Evolutionary conservation across 1,140 invertebrate species (phyloP).

Genomic region (Rhizoglyphus robini): DNA sequence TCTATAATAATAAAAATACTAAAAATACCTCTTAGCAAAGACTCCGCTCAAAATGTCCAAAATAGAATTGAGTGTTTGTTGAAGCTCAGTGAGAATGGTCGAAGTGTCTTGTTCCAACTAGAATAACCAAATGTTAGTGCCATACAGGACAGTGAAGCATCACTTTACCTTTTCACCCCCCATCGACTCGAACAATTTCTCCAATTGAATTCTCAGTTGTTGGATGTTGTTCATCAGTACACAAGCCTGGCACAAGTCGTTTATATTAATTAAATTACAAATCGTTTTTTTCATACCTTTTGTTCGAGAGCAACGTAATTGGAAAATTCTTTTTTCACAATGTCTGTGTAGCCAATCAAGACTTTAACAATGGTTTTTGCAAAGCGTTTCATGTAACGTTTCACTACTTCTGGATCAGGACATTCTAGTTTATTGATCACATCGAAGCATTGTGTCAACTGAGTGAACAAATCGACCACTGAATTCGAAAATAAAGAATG

Average conservation of each 20-base stretch:
- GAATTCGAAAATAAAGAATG: slow-evolving; percentile 43
- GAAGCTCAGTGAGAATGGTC: slow-evolving; percentile 88
- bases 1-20: slow-evolving; percentile 35
- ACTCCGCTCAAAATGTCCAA: slow-evolving; percentile 85
- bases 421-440: slow-evolving; percentile 42
- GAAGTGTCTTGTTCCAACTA: slow-evolving; percentile 83
- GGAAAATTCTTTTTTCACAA: background rate
- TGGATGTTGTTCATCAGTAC: slow-evolving; percentile 16
- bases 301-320: background rate
- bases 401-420: slow-evolving; percentile 36
- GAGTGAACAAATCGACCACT: slow-evolving; percentile 45
- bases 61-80: slow-evolving; percentile 80
- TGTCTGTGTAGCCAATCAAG: slow-evolving; percentile 11
- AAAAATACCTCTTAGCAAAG: slow-evolving; percentile 71
- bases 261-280: background rate
- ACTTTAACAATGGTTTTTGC: slow-evolving; percentile 28
- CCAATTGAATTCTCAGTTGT: slow-evolving; percentile 13
- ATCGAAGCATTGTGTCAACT: slow-evolving; percentile 44
- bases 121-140: background rate
- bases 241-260: slow-evolving; percentile 4
- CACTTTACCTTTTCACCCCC: slow-evolving; percentile 12
- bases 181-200: slow-evolving; percentile 12
- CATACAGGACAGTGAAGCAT: no score
- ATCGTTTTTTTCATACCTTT: no score
- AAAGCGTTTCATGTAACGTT: slow-evolving; percentile 37